phyloP scores from a whole-genome alignment of 2,888 invertebrate species.

The Ennomos erosarius region DNA sequence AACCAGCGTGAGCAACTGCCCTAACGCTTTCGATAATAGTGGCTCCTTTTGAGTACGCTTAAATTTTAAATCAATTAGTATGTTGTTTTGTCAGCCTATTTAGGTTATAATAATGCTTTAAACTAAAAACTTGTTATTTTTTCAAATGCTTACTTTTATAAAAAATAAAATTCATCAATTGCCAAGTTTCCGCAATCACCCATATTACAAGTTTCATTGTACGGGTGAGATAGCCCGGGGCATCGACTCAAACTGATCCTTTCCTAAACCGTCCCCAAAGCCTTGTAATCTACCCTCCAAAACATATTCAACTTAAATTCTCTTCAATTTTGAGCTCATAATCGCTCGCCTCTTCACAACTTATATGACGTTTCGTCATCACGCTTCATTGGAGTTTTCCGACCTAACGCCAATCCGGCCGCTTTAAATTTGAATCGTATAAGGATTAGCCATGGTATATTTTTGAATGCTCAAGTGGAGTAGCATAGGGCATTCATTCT shows the following conservation, averaged over 20 bases:
- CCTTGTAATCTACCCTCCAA: slow-evolving; percentile 51
- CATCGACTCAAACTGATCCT: slow-evolving; percentile 75
- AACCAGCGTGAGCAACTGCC: slow-evolving; percentile 46
- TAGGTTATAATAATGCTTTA: too few species aligned
- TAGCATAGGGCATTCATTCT: slow-evolving; percentile 59
- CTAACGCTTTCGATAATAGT: slow-evolving; percentile 51
- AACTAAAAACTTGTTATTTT: too few species aligned
- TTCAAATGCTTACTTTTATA: slow-evolving; percentile 7
- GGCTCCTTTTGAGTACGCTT: slow-evolving; percentile 40
- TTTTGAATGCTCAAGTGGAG: slow-evolving; percentile 45
- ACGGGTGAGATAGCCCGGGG: slow-evolving; percentile 73
- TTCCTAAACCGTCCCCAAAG: slow-evolving; percentile 69
- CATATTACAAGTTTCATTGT: slow-evolving; percentile 80
- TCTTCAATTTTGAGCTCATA: slow-evolving; percentile 60
- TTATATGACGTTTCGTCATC: slow-evolving; percentile 81
- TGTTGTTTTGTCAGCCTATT: too few species aligned
- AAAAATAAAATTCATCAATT: slow-evolving; percentile 53
- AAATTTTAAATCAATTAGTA: slow-evolving; percentile 3
- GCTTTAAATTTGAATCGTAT: slow-evolving; percentile 47
- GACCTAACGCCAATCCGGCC: slow-evolving; percentile 57
- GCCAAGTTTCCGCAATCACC: slow-evolving; percentile 75
- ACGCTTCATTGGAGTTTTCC: slow-evolving; percentile 44
- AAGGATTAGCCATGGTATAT: slow-evolving; percentile 40
- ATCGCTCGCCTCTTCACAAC: slow-evolving; percentile 61
- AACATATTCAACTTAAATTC: slow-evolving; percentile 60